Conservation (phyloP, 2,797 vertebrate species). For the Brachyrhaphis roseni region DNA sequence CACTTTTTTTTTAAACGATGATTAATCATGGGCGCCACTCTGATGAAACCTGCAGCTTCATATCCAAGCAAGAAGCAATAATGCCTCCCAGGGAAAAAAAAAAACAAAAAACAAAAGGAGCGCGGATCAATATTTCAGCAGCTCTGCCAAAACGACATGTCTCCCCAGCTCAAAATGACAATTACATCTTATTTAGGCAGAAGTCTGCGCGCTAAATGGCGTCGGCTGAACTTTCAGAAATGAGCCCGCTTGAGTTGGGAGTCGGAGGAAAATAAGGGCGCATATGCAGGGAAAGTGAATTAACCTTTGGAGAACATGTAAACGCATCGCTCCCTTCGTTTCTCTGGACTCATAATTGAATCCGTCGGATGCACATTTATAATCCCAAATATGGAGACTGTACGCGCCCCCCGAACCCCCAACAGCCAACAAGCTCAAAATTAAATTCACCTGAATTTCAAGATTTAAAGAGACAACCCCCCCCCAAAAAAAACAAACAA, state of each 20-base stretch:
- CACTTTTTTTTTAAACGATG: constrained; percentile 83
- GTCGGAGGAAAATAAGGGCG: constrained; percentile 10
- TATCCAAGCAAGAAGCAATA: constrained; percentile 80
- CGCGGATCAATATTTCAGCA: constrained; percentile 89
- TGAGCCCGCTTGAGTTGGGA: constrained; percentile 39
- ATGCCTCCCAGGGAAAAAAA: constrained; percentile 81
- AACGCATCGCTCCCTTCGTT: constrained; percentile 29
- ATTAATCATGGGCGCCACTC: constrained; percentile 83
- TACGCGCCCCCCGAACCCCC: no score
- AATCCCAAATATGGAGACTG: background rate
- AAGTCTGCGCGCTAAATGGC: constrained; percentile 52
- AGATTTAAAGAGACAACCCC: background rate
- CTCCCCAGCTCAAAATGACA: constrained; percentile 68
- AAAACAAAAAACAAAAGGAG: constrained; percentile 33
- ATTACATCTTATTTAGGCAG: constrained; percentile 61
- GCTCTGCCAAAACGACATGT: constrained; percentile 80
- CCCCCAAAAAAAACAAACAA: no score
- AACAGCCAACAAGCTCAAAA: background rate
- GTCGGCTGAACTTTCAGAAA: constrained; percentile 68
- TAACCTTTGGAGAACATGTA: constrained; percentile 59
- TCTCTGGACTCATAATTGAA: constrained; percentile 26
- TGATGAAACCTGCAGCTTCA: constrained; percentile 77
- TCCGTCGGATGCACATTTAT: constrained; percentile 43
- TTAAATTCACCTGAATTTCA: background rate
- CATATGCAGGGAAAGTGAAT: constrained; percentile 52